These are phyloP conservation scores for Brenthis daphne DNA, from an alignment of 2,888 invertebrate species.

Conservation along the genomic window DNA sequence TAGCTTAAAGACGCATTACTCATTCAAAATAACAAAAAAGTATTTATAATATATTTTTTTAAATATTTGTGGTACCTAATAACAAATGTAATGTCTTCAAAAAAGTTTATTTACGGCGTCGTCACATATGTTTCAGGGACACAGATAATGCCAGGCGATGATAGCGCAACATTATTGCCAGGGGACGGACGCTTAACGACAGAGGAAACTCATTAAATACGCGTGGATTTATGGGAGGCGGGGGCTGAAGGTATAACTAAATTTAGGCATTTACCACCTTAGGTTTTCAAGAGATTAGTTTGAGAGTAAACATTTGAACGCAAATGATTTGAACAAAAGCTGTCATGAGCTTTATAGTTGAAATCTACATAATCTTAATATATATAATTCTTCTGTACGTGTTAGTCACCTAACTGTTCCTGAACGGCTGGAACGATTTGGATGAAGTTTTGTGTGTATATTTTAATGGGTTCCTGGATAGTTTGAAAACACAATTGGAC, in stretches of 20 bases:
- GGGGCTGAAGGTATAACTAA: constrained; percentile 49
- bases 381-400: too few relatives aligned
- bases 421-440: too few relatives aligned
- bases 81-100: constrained; percentile 8
- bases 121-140: constrained; percentile 58
- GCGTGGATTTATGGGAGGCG: constrained; percentile 65
- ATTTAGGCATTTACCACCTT: constrained; percentile 34
- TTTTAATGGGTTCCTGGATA: too few relatives aligned
- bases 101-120: constrained; percentile 27
- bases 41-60: neutral
- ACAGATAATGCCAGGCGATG: constrained; percentile 68
- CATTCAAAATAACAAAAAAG: neutral
- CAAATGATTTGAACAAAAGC: constrained; percentile 1
- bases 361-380: neutral
- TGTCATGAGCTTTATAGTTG: neutral
- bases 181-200: constrained; percentile 68
- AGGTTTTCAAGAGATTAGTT: constrained; percentile 39
- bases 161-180: constrained; percentile 70
- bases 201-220: constrained; percentile 78
- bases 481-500: too few relatives aligned
- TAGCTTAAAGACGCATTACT: neutral
- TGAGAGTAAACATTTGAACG: constrained; percentile 38
- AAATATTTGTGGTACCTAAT: neutral
- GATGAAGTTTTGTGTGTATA: too few relatives aligned
- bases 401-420: too few relatives aligned